These are phyloP conservation scores for Ophion slaviceki DNA, from an alignment of 2,888 invertebrate genomes.

Conservation along the genomic window DNA sequence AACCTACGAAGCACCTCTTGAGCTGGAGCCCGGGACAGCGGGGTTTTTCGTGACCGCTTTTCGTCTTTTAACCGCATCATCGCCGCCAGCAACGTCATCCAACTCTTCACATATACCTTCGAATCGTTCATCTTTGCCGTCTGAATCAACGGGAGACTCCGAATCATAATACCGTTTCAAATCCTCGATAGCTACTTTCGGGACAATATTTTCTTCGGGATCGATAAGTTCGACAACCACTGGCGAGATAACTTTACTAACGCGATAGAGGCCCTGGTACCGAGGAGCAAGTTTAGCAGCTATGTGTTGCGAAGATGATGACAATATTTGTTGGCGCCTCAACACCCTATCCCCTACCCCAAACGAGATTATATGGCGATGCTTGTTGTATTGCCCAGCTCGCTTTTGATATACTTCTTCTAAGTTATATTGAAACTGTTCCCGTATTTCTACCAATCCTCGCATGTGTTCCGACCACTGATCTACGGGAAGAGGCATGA, in stretches of 20 bases:
- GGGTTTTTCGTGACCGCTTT: no score
- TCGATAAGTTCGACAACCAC: background rate
- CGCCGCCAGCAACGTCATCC: no score
- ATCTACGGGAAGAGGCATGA: background rate
- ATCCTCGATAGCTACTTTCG: background rate
- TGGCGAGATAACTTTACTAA: background rate
- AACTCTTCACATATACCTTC: no score
- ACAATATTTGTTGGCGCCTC: background rate
- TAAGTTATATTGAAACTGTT: background rate
- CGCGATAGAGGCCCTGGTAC: slow-evolving; percentile 5
- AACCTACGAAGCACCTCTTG: no score
- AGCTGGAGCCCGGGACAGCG: no score
- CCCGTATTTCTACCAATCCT: background rate
- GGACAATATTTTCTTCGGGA: background rate
- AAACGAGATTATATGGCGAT: background rate
- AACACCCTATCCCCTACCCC: slow-evolving; percentile 1
- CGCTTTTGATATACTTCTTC: background rate
- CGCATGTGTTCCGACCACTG: slow-evolving; percentile 10
- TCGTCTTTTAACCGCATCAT: no score
- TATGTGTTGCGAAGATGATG: background rate
- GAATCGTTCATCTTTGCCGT: no score
- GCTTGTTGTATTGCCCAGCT: background rate
- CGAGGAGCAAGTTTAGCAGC: slow-evolving; percentile 9
- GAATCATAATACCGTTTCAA: background rate
- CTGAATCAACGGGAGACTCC: no score